A percentile compares a stretch with the other conserved stretches of the same genome.
These are phyloP conservation scores for Petaurus breviceps DNA, from an alignment of 2,113 vertebrate genomes.

Conservation along the genomic window DNA sequence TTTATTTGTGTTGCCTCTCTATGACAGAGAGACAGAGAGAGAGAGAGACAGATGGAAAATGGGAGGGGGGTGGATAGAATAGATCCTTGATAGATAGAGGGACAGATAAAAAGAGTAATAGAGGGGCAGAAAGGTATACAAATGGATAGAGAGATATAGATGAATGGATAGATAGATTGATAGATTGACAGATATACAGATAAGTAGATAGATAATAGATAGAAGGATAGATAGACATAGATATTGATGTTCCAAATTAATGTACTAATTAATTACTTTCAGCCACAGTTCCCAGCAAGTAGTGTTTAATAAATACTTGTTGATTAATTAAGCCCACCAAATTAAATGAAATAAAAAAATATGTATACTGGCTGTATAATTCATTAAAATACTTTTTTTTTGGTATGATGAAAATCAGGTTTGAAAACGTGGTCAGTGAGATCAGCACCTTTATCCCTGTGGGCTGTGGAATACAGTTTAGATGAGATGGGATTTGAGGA, in stretches of 20 bases:
- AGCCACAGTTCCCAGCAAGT: not conserved
- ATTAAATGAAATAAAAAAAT: not conserved
- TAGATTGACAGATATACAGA: not conserved
- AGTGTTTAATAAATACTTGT: not conserved
- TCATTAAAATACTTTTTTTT: not conserved
- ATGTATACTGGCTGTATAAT: not conserved
- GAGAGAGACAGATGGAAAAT: not conserved
- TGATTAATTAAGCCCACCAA: not conserved
- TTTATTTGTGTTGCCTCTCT: not conserved
- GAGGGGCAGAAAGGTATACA: too few relatives aligned
- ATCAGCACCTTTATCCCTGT: not conserved
- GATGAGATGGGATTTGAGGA: not conserved
- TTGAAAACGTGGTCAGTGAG: not conserved
- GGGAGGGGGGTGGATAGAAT: too few relatives aligned
- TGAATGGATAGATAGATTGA: not conserved
- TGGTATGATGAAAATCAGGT: not conserved
- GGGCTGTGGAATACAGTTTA: not conserved
- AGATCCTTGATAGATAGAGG: too few relatives aligned
- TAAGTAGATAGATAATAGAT: not conserved
- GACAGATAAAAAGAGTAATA: not conserved
- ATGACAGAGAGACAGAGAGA: not conserved
- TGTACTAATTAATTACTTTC: not conserved
- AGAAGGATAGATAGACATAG: not conserved
- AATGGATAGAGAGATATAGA: too few relatives aligned
- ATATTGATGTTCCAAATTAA: not conserved